Conservation (phyloP, 2,888 invertebrate genomes). For the Plusia festucae region DNA sequence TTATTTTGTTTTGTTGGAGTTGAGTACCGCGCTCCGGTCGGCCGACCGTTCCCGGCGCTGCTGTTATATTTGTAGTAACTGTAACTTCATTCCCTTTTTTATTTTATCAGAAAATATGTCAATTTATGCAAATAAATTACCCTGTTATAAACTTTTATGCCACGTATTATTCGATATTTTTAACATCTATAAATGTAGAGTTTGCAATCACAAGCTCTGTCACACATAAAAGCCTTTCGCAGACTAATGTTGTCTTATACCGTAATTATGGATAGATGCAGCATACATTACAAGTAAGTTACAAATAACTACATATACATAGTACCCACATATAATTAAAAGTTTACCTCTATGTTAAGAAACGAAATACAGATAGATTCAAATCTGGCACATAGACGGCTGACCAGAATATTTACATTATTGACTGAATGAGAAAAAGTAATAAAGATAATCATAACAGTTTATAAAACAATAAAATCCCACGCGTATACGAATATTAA, state of each 20-base stretch:
- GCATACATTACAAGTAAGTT: not conserved
- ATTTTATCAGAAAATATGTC: not conserved
- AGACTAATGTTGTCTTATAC: not conserved
- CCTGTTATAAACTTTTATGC: not conserved
- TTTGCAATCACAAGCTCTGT: not conserved
- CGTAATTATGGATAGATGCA: not conserved
- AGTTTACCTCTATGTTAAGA: not conserved
- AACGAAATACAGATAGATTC: not conserved
- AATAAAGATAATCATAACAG: not conserved
- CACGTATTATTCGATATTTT: not conserved
- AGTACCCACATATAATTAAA: too few species aligned
- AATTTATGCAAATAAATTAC: not conserved
- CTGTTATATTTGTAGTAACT: conserved; percentile 2
- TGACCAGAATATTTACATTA: not conserved
- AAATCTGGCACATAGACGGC: not conserved
- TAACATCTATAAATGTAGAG: not conserved
- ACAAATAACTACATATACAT: too few species aligned
- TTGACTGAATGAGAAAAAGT: not conserved
- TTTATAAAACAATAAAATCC: not conserved
- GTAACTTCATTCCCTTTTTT: conserved; percentile 1
- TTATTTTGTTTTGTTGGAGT: conserved; percentile 1
- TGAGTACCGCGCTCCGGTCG: not conserved
- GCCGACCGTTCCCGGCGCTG: not conserved
- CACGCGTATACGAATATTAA: not conserved
- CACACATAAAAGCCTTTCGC: not conserved